Evolutionary conservation across 2,888 invertebrate species (phyloP).

Genomic region (Amphipyra berbera): DNA sequence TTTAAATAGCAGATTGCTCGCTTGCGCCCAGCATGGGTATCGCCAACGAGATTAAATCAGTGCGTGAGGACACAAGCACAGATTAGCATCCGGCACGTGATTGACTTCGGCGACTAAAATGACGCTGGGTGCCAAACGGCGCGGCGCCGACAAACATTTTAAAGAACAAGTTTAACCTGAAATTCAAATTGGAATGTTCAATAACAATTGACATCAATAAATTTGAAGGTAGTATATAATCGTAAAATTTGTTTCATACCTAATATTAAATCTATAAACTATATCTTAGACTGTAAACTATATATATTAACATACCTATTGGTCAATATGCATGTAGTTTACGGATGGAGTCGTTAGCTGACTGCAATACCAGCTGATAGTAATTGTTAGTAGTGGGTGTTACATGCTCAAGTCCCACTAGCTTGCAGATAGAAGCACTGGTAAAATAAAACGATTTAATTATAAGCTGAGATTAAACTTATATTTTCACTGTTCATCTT

Average conservation of each 20-base stretch:
- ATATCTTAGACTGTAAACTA: not conserved
- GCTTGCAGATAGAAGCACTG: too few relatives aligned
- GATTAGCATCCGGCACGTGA: conserved; percentile 71
- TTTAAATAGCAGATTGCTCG: conserved; percentile 57
- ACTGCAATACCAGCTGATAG: not conserved
- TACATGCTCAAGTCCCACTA: too few relatives aligned
- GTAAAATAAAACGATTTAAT: too few relatives aligned
- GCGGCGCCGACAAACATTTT: conserved; percentile 21
- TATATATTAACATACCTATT: too few relatives aligned
- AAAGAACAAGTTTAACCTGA: conserved; percentile 9
- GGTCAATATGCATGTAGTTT: not conserved
- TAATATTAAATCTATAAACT: not conserved
- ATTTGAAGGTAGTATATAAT: conserved; percentile 13
- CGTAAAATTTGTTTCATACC: not conserved
- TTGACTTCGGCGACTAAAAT: conserved; percentile 55
- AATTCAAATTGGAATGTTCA: conserved; percentile 6
- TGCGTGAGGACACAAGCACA: conserved; percentile 62
- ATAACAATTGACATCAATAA: conserved; percentile 2
- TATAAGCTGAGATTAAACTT: too few relatives aligned
- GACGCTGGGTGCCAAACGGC: conserved; percentile 25
- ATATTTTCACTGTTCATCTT: too few relatives aligned
- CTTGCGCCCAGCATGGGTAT: conserved; percentile 53
- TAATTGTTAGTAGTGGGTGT: too few relatives aligned
- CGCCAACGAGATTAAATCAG: conserved; percentile 65
- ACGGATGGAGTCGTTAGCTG: not conserved